A percentile compares a stretch with the other conserved stretches of the same genome.
These are phyloP conservation scores for Pimpla rufipes DNA, from an alignment of 2,888 invertebrate genomes.

Conservation along the genomic window DNA sequence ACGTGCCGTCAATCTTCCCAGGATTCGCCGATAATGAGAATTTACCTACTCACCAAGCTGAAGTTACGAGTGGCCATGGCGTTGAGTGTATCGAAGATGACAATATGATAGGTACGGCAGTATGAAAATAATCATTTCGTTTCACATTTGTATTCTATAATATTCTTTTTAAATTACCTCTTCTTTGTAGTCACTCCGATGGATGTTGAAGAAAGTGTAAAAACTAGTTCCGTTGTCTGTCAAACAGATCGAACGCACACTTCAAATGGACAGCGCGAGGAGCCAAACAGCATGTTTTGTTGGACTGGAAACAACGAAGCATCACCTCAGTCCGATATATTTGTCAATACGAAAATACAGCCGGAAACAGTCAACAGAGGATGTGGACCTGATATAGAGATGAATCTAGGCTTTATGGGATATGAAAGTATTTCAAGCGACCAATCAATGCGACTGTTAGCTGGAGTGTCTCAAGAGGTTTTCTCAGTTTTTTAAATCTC, in stretches of 20 bases:
- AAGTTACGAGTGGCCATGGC: constrained; percentile 13
- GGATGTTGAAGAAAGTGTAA: not conserved
- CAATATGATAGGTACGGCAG: not conserved
- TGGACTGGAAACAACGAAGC: constrained; percentile 33
- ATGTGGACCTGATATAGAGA: constrained; percentile 17
- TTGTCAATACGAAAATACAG: not conserved
- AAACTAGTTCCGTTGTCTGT: not conserved
- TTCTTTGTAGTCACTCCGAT: not conserved
- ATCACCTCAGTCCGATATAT: constrained; percentile 48
- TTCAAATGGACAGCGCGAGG: not conserved
- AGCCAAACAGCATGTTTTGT: constrained; percentile 2
- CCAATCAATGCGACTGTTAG: constrained; percentile 7
- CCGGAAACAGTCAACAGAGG: not conserved
- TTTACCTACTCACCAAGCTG: constrained; percentile 34
- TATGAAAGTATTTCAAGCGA: constrained; percentile 59
- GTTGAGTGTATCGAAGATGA: not conserved
- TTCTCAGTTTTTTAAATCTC: constrained; percentile 54
- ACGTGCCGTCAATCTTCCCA: constrained; percentile 67
- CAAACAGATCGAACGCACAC: constrained; percentile 11
- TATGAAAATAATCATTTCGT: constrained; percentile 7
- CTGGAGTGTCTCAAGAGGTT: constrained; percentile 20
- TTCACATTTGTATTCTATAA: constrained; percentile 2
- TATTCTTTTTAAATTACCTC: too few species aligned
- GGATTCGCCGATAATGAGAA: constrained; percentile 16
- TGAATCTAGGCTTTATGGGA: constrained; percentile 50